A percentile compares a stretch with the other conserved stretches of the same genome.
These are phyloP conservation scores for Galerucella nymphaeae DNA, from an alignment of 2,888 invertebrate species.

Conservation along the genomic window DNA sequence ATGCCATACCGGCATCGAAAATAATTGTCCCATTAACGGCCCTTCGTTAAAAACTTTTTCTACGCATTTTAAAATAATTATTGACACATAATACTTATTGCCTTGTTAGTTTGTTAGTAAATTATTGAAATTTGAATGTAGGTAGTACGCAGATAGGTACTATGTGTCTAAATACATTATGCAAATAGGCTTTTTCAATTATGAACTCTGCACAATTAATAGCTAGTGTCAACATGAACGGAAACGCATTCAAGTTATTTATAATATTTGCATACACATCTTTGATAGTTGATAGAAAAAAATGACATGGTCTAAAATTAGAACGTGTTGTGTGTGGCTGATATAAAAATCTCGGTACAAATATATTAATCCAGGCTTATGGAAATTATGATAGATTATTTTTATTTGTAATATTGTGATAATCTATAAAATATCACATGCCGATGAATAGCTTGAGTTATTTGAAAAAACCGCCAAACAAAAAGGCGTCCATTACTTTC, in stretches of 20 bases:
- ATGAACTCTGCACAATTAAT: neutral
- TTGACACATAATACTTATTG: too few relatives aligned
- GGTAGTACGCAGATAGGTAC: neutral
- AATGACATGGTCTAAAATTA: neutral
- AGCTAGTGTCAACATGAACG: neutral
- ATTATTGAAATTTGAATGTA: neutral
- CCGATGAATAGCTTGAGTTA: neutral
- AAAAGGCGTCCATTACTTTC: neutral
- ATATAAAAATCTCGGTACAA: neutral
- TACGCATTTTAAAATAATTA: neutral
- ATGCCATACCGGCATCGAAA: slow-evolving; percentile 5
- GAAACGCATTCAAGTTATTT: slow-evolving; percentile 3
- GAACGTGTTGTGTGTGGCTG: neutral
- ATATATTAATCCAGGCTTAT: neutral
- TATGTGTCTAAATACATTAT: neutral
- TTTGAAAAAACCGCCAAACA: slow-evolving; percentile 3
- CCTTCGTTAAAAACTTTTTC: neutral
- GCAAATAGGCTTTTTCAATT: neutral
- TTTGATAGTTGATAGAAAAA: slow-evolving; percentile 1
- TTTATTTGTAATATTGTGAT: neutral
- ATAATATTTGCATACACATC: neutral
- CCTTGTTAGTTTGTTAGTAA: neutral
- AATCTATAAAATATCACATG: neutral
- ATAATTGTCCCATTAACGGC: neutral
- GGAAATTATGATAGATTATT: neutral